Percentiles rank a stretch among this genome's conserved stretches.
These are phyloP conservation scores for Choristoneura fumiferana DNA, from an alignment of 1,140 invertebrate species.

Conservation along the genomic window DNA sequence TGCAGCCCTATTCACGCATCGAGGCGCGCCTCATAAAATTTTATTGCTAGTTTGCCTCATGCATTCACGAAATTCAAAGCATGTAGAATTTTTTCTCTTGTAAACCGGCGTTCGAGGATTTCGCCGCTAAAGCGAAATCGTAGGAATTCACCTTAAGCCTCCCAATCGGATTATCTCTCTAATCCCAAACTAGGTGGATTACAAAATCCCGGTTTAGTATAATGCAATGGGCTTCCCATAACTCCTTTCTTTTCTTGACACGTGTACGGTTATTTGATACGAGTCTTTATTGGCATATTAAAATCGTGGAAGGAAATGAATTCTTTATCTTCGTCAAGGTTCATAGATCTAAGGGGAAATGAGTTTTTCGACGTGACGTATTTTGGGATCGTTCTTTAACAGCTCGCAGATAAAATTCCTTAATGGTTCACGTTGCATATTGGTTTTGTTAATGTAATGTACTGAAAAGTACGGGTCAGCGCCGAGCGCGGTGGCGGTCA, in stretches of 20 bases:
- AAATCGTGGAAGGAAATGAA: constrained; percentile 4
- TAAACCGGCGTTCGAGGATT: too few species aligned
- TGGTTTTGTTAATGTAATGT: constrained; percentile 2
- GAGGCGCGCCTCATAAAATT: constrained; percentile 33
- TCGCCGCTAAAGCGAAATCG: constrained; percentile 26
- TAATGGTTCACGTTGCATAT: background rate
- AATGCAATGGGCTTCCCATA: constrained; percentile 22
- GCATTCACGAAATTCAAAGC: constrained; percentile 19
- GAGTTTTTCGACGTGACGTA: background rate
- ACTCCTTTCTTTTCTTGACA: background rate
- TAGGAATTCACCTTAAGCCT: constrained; percentile 33
- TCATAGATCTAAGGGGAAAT: background rate
- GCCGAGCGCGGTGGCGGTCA: constrained; percentile 3
- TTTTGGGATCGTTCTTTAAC: background rate
- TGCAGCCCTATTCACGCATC: constrained; percentile 13
- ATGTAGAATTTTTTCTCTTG: too few species aligned
- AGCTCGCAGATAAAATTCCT: constrained; percentile 1
- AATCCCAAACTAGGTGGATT: constrained; percentile 51
- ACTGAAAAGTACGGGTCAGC: background rate
- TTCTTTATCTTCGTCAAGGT: background rate
- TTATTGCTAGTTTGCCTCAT: constrained; percentile 42
- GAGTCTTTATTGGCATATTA: constrained; percentile 2
- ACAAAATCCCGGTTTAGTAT: constrained; percentile 40
- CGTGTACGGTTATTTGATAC: background rate
- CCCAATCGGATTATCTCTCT: constrained; percentile 38